Conservation (phyloP, 1,140 invertebrate species). For the Vollenhovia emeryi region DNA sequence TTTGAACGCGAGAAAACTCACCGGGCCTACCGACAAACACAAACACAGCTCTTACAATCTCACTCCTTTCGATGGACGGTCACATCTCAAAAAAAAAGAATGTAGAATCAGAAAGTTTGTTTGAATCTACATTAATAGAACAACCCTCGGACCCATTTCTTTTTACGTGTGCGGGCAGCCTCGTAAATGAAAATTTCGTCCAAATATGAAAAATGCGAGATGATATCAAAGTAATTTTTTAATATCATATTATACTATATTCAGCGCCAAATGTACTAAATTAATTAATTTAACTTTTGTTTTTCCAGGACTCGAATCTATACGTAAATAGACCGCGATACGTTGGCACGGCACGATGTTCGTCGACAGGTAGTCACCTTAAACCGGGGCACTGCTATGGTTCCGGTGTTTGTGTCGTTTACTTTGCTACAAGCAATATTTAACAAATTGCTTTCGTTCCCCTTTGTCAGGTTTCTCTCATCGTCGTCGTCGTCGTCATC, state of each 20-base stretch:
- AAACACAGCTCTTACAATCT: background rate
- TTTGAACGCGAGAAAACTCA: conserved; percentile 52
- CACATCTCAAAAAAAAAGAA: background rate
- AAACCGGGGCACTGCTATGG: conserved; percentile 40
- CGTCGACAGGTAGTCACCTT: conserved; percentile 6
- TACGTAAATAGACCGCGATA: background rate
- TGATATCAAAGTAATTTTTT: background rate
- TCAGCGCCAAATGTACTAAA: background rate
- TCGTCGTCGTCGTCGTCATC: conserved; percentile 37
- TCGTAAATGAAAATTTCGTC: background rate
- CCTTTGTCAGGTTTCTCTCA: conserved; percentile 58
- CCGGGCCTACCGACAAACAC: background rate
- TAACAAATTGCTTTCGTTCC: conserved; percentile 76
- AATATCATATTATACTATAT: background rate
- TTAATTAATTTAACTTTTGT: conserved; percentile 28
- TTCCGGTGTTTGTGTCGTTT: conserved; percentile 56
- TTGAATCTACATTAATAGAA: background rate
- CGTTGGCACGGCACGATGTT: background rate
- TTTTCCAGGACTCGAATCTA: background rate
- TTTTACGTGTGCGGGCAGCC: background rate
- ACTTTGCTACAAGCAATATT: conserved; percentile 70
- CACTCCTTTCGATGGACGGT: background rate
- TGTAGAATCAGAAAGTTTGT: background rate
- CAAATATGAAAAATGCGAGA: background rate
- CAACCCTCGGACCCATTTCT: background rate